These are phyloP conservation scores for Nycticorax nycticorax DNA, from an alignment of 2,113 vertebrate species.

Conservation along the genomic window DNA sequence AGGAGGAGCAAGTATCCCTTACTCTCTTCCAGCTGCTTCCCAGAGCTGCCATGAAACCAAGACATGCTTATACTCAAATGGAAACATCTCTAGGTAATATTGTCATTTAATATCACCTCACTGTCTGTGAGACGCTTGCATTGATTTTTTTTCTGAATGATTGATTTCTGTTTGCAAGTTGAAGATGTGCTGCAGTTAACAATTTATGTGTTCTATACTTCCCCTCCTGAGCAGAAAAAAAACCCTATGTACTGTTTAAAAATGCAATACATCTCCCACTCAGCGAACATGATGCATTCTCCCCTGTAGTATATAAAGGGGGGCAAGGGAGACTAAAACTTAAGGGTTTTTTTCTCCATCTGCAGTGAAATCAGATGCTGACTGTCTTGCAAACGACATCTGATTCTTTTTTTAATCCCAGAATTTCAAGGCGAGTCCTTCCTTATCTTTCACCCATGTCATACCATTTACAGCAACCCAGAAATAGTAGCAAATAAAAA, in stretches of 20 bases:
- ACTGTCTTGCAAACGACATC: not conserved
- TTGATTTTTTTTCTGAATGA: not conserved
- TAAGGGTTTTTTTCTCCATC: not conserved
- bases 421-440: not conserved
- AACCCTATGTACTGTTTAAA: not conserved
- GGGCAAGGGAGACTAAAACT: not conserved
- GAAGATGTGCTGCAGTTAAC: not conserved
- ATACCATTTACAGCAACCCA: not conserved
- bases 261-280: not conserved
- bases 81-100: conserved; percentile 43
- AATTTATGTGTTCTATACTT: not conserved
- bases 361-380: not conserved
- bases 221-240: not conserved
- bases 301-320: not conserved
- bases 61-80: conserved; percentile 24
- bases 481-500: not conserved
- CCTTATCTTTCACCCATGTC: not conserved
- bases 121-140: not conserved
- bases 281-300: not conserved
- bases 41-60: conserved; percentile 13
- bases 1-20: conserved; percentile 20
- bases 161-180: conserved; percentile 6
- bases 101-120: conserved; percentile 29
- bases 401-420: not conserved
- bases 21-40: conserved; percentile 20